Evolutionary conservation across 2,113 vertebrate species (phyloP).

Genomic region (Andinoacara biseriatus): DNA sequence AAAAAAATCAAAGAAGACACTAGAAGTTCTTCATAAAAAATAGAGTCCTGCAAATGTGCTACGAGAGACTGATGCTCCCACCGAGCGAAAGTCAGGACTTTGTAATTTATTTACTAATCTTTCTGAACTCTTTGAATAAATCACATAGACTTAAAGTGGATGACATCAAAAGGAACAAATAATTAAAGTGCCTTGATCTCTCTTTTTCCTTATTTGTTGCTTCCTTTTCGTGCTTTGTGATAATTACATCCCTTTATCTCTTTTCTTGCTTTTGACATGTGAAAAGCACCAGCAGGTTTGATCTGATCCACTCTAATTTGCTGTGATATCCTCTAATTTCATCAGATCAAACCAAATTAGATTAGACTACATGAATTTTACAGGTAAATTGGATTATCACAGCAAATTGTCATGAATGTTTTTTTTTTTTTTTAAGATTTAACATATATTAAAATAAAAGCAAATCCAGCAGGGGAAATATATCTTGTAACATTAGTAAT

Average conservation of each 20-base stretch:
- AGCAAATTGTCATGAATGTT: neutral
- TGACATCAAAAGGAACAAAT: conserved; percentile 24
- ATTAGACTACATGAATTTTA: neutral
- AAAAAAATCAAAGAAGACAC: conserved; percentile 4
- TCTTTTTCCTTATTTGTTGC: neutral
- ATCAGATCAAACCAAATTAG: neutral
- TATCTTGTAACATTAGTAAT: neutral
- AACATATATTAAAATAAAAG: too few relatives aligned
- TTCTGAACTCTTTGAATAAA: conserved; percentile 35
- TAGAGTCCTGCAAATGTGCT: neutral
- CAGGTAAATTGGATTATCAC: neutral
- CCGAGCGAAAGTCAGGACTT: neutral
- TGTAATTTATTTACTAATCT: conserved; percentile 41
- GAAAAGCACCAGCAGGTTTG: neutral
- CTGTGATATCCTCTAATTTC: neutral
- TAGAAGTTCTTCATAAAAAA: conserved; percentile 26
- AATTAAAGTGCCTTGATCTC: conserved; percentile 18
- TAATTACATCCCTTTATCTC: neutral
- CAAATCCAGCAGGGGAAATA: neutral
- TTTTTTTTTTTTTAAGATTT: too few relatives aligned
- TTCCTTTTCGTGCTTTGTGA: neutral
- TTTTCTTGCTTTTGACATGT: neutral
- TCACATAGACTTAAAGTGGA: conserved; percentile 20
- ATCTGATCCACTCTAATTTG: neutral
- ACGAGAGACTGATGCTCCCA: neutral